Base-by-base conservation (phyloP, 2,888 invertebrate species). In the Drosophila setosimentum region DNA sequence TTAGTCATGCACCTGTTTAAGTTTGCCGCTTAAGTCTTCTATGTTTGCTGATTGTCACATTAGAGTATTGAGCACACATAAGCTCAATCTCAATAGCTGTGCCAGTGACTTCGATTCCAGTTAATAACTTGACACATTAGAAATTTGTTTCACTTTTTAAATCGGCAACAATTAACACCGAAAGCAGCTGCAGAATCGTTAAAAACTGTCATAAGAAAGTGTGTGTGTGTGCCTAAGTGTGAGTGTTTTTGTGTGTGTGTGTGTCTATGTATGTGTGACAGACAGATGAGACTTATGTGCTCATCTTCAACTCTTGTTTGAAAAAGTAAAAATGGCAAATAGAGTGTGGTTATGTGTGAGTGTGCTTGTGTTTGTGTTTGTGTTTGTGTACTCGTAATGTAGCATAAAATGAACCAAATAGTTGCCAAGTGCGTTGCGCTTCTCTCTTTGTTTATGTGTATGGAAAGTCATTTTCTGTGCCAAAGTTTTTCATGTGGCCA, bases 331-430 rank as follows among this genome's bases (percentile, higher is more conserved):
- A 77, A 67, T 73, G 61, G 78, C 80, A 80, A 73, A 66, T 35
- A 64, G 29, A 35, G 16, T 37, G 30, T 21, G 50, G 6, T 18
- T 35, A 18, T 35, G n/a, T 32, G 27, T 11, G 45, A 33, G 6
- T 29, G 68, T n/a, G n/a, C 30, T 50, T 24, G 16, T 37, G 29
- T 37, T 37, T n/a, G 27, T 29, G 29, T 40, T n/a, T 55, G 40
- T 40, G 62, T 67, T 63, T 67, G 68, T 68, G 70, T 69, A 78
- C 60, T 69, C 64, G 84, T 87, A 87, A 91, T 91, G 87, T 83
- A 79, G 78, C 86, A 88, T 87, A 89, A 89, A 91, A 91, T 91
- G 90, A 82, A 83, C 88, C 84, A 85, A 91, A 91, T 83, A 82
- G 81, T 80, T 84, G 83, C 74, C 78, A 82, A 80, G 86, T 87